Conservation (phyloP, 2,113 vertebrate species). For the Pterocles orientalis region DNA sequence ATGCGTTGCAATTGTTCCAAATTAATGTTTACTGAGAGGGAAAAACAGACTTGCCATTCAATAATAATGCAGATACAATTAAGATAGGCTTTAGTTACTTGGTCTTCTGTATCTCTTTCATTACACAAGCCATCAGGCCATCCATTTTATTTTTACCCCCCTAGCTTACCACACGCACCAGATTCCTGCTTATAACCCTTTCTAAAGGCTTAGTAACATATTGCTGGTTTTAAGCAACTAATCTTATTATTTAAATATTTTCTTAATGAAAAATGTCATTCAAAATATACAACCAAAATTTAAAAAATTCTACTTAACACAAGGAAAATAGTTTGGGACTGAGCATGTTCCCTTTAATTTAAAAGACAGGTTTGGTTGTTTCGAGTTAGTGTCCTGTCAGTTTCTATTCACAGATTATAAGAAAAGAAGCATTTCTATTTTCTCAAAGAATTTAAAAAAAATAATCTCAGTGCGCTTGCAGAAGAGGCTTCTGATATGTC, state of each 20-base stretch:
- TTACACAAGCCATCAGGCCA: background rate
- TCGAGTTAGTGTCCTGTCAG: background rate
- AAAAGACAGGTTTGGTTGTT: background rate
- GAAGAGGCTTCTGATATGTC: background rate
- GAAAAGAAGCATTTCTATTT: background rate
- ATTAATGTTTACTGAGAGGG: background rate
- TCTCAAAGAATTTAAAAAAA: background rate
- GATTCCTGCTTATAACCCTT: background rate
- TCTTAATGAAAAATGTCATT: background rate
- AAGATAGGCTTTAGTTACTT: background rate
- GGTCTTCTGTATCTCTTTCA: background rate
- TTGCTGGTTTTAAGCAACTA: background rate
- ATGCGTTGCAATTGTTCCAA: background rate
- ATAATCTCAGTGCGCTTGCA: background rate
- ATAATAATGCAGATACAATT: background rate
- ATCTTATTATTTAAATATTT: background rate
- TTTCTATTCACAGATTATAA: background rate
- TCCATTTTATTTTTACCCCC: background rate
- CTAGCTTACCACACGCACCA: background rate
- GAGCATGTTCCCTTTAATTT: background rate
- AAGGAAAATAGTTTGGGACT: background rate
- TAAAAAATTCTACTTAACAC: fast-evolving
- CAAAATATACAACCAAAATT: background rate
- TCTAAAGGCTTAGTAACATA: background rate
- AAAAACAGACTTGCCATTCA: background rate